Evolutionary conservation across 2,888 invertebrate genomes (phyloP).

Genomic region (Tubulanus polymorphus): DNA sequence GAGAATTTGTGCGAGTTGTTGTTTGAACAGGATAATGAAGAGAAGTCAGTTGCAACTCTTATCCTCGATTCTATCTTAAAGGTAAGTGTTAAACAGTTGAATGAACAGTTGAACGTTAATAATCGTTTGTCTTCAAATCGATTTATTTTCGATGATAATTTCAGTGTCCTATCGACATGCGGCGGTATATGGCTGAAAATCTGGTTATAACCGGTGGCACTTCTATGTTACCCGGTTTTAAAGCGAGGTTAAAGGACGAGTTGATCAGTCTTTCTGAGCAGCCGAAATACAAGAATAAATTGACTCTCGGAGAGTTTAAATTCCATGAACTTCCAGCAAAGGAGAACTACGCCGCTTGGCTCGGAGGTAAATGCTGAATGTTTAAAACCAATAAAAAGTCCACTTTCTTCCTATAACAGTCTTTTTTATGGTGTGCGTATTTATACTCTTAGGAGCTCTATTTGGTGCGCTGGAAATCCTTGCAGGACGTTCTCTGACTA

Average conservation of each 20-base stretch:
- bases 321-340: constrained; percentile 78
- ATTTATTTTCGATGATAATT: constrained; percentile 19
- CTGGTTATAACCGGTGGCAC: constrained; percentile 85
- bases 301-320: constrained; percentile 67
- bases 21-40: constrained; percentile 80
- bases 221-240: constrained; percentile 76
- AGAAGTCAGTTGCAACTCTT: constrained; percentile 76
- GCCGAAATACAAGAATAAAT: constrained; percentile 55
- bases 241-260: constrained; percentile 74
- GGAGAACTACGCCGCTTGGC: constrained; percentile 80
- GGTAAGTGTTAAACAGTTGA: too few species aligned
- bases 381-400: not conserved
- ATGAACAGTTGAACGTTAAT: too few species aligned
- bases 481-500: constrained; percentile 66
- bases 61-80: constrained; percentile 74
- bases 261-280: constrained; percentile 64
- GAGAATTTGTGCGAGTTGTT: constrained; percentile 80
- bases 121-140: too few species aligned
- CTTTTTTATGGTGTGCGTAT: not conserved
- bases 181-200: constrained; percentile 73
- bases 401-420: not conserved
- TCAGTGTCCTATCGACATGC: constrained; percentile 77
- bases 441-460: constrained; percentile 62
- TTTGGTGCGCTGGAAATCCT: constrained; percentile 74
- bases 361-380: constrained; percentile 64